These are phyloP conservation scores for Diorhabda sublineata DNA, from an alignment of 1,140 invertebrate species.

Conservation along the genomic window DNA sequence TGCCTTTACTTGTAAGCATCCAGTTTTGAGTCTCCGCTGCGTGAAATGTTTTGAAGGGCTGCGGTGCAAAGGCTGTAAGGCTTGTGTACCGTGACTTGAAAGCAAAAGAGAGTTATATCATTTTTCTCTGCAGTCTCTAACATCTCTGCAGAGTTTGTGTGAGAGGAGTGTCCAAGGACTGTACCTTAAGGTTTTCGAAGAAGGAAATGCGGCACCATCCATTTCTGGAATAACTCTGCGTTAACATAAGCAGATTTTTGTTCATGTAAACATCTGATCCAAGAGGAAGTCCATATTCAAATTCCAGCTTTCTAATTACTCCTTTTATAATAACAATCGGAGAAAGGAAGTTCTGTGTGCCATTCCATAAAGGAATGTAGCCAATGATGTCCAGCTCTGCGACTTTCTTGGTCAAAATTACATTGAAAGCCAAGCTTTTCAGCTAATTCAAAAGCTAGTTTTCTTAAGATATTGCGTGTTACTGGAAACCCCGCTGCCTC, in stretches of 20 bases:
- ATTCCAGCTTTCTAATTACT: constrained; percentile 39
- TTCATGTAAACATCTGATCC: constrained; percentile 40
- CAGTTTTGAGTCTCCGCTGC: neutral
- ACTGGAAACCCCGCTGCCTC: neutral
- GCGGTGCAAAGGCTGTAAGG: neutral
- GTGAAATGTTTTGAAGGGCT: neutral
- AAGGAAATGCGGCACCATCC: constrained; percentile 39
- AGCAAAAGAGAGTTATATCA: neutral
- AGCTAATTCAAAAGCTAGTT: constrained; percentile 10
- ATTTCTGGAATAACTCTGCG: constrained; percentile 42
- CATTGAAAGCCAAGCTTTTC: constrained; percentile 8
- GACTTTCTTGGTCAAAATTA: constrained; percentile 6
- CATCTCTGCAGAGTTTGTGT: neutral
- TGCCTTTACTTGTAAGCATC: neutral
- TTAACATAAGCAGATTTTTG: constrained; percentile 45
- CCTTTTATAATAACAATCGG: constrained; percentile 43
- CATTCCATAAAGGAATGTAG: too few species aligned
- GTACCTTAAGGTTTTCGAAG: neutral
- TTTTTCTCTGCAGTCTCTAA: neutral
- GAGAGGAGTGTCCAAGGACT: neutral
- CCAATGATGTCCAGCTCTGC: constrained; percentile 6
- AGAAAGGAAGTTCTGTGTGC: constrained; percentile 20
- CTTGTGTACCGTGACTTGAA: neutral
- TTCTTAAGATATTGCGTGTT: neutral
- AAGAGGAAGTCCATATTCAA: constrained; percentile 39